Evolutionary conservation across 35 echinoderm and acorn worm species (phyloP).

Genomic region (Heliocidaris erythrogramma): DNA sequence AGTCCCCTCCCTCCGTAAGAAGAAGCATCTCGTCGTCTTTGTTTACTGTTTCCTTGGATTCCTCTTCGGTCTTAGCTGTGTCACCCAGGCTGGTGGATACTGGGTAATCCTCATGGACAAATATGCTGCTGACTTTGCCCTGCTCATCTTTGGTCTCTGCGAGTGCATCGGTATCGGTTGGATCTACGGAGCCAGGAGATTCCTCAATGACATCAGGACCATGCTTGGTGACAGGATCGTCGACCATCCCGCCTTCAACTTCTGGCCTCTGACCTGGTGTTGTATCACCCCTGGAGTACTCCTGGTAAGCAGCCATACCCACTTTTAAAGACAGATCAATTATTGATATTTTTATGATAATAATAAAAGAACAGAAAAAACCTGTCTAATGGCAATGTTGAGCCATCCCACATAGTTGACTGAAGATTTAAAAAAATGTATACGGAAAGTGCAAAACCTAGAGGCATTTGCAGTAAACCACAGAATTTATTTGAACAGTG

Average conservation of each 20-base stretch:
- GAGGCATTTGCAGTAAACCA: too few species aligned
- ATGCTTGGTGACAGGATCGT: constrained; percentile 79
- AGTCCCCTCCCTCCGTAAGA: constrained; percentile 75
- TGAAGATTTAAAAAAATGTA: not conserved
- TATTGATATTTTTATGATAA: too few species aligned
- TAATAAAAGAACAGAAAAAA: too few species aligned
- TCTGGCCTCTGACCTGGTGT: constrained; percentile 90
- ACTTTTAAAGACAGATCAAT: not conserved
- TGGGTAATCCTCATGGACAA: constrained; percentile 96
- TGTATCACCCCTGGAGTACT: constrained; percentile 88
- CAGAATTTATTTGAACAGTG: too few species aligned
- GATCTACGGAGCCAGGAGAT: constrained; percentile 84
- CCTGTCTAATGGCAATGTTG: not conserved
- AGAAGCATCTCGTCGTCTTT: constrained; percentile 65
- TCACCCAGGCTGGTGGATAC: constrained; percentile 91
- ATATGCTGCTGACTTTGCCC: constrained; percentile 83
- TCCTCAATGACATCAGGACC: constrained; percentile 88
- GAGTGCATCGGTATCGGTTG: constrained; percentile 92
- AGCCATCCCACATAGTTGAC: not conserved
- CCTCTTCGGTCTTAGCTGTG: constrained; percentile 78
- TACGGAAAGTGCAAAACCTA: not conserved
- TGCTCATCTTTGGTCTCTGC: constrained; percentile 88
- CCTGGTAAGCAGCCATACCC: constrained; percentile 62
- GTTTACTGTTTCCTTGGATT: constrained; percentile 73
- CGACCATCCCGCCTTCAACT: constrained; percentile 72